Base-by-base conservation (phyloP, 2,888 invertebrate species). In the Leptinotarsa rubiginosa region DNA sequence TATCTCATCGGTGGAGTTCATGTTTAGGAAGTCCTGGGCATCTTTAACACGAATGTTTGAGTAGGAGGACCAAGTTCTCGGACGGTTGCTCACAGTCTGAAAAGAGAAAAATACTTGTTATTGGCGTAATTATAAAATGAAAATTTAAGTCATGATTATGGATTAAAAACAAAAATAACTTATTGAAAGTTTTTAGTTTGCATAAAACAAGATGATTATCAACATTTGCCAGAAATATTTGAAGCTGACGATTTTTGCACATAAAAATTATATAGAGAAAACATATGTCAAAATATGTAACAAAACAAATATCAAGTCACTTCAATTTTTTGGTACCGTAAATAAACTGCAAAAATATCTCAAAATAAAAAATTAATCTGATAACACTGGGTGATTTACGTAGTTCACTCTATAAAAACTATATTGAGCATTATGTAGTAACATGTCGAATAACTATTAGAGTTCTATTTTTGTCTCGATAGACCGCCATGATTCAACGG, bases 31-130 rank as follows among this genome's bases (percentile, higher is more conserved):
- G 52, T 75, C 73, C 70, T 80, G 80, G 69, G 81, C 83, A 83
- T 85, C 83, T 83, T 85, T 85, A 79, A 80, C 77, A 77, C 82
- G 83, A 70, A 87, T 83, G 81, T 87, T 87, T 69, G 83, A 84
- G 81, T 86, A 84, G 66, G 87, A 87, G 66, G 87, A 86, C 87
- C 87, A 87, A 79, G 84, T 83, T 74, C 87, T 86, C 72, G 88
- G 87, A 73, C 86, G 84, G 80, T 84, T 86, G 86, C 86, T 88
- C 83, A 88, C 88, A 80, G 88, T 87, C 89, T 89, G 87, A 78
- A 88, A 88, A 75, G 78, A 81, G 78, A 76, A 69, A 75, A 68
- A 71, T 73, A 1, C n/a, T 50, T 50, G 22, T 67, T 20, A 50
- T 18, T 49, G 7, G 12, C n/a, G 22, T 20, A 56, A 10, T 56